Base-by-base conservation (phyloP, 37 sponge, comb jelly and placozoan genomes). In the Halisarca cf. caerulea region DNA sequence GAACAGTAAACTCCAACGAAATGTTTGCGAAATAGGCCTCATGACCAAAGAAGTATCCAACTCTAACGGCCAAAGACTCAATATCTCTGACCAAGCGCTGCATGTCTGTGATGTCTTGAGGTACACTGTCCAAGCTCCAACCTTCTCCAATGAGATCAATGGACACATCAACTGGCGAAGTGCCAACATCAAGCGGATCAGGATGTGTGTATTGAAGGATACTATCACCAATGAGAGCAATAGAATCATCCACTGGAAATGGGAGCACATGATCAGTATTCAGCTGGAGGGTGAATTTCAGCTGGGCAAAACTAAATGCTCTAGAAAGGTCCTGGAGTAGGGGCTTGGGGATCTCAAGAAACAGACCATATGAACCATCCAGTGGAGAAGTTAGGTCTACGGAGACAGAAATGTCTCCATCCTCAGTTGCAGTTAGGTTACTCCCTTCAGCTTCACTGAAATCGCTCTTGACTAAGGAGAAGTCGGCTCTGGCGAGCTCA, bases 71-170 rank as follows among this genome's bases (percentile, higher is more conserved):
- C 37, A 71, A 20, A 2, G 41, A 71, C 21, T 33, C 39, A 18
- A 71, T 30, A 34, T 18, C 72, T 7, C 72, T 14, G 41, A 71
- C 5, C 72, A 71, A 18, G 5, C 72, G 37, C 40, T 71, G 72
- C 28, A 36, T 33, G 39, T 71, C 72, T 30, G 72, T 38, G 37
- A 71, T 71, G 28, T 71, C 72, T 8, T 34, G 72, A 34, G 21
- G 5, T 8, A 37, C 40, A 38, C 40, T 18, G 5, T 71, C 40
- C 8, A 8, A 23, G 5, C 6, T 3, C 72, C 72, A 71, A 30
- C 72, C 40, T 8, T 71, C 40, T 20, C 72, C 72, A 71, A 71
- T 71, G 39, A 71, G 72, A 18, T 71, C 72, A 71, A 71, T 30
- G 5, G 72, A 37, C 21, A 71, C 40, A 32, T 20, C 40, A 15